These are phyloP conservation scores for Uloborus diversus DNA, from an alignment of 1,140 invertebrate species.

Conservation along the genomic window DNA sequence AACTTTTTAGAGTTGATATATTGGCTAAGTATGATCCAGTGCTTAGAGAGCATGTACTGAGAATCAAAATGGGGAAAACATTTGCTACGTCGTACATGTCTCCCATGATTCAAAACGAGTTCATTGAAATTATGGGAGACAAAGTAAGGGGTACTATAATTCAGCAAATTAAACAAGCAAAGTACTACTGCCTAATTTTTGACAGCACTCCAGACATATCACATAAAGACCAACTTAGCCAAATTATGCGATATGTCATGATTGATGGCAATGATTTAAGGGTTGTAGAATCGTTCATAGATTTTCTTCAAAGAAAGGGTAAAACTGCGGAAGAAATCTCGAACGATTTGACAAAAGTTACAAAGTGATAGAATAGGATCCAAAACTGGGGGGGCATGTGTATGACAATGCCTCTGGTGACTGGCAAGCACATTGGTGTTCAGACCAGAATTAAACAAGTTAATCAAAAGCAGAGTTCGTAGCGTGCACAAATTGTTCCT, in stretches of 20 bases:
- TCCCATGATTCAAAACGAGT: conserved; percentile 52
- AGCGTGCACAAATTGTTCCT: conserved; percentile 16
- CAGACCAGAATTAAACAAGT: conserved; percentile 4
- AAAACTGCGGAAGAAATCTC: conserved; percentile 39
- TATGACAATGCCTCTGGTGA: conserved; percentile 45
- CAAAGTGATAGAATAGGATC: conserved; percentile 20
- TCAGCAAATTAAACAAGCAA: conserved; percentile 10
- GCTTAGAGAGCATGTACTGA: conserved; percentile 40
- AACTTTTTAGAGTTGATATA: conserved; percentile 52
- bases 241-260: conserved; percentile 53
- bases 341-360: conserved; percentile 26
- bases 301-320: conserved; percentile 29
- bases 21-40: conserved; percentile 51
- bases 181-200: conserved; percentile 53
- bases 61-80: not conserved
- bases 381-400: conserved; percentile 40
- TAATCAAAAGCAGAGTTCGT: conserved; percentile 26
- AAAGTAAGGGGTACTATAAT: conserved; percentile 38
- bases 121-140: conserved; percentile 34
- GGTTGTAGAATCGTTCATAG: conserved; percentile 23
- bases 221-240: conserved; percentile 53
- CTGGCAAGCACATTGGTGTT: conserved; percentile 22
- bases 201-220: conserved; percentile 52
- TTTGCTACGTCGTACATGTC: conserved; percentile 10
- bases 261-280: conserved; percentile 19